These are phyloP conservation scores for Gila robusta DNA, from an alignment of 2,797 vertebrate species.

Conservation along the genomic window DNA sequence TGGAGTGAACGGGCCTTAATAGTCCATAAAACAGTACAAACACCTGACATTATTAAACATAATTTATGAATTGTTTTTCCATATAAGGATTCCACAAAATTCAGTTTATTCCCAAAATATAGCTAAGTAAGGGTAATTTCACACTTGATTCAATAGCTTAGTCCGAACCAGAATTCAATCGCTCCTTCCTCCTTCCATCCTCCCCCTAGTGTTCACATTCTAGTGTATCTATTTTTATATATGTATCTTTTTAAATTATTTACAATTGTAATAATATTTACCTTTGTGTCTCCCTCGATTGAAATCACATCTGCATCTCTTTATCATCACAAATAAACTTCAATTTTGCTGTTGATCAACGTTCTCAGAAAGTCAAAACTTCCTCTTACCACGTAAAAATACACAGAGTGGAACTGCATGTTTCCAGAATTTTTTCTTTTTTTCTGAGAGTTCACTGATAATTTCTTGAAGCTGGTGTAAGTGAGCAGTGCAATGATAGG, in stretches of 20 bases:
- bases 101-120: not conserved
- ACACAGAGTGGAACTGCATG: not conserved
- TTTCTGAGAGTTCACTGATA: not conserved
- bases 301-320: not conserved
- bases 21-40: not conserved
- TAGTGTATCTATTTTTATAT: not conserved
- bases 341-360: not conserved
- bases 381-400: not conserved
- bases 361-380: conserved; percentile 11
- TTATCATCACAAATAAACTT: not conserved
- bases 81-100: not conserved
- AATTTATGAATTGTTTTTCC: not conserved
- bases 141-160: not conserved
- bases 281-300: not conserved
- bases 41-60: not conserved
- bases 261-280: not conserved
- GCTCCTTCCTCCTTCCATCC: not conserved
- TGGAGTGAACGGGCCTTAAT: not conserved
- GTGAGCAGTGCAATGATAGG: not conserved
- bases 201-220: not conserved
- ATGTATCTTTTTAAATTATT: too few species aligned
- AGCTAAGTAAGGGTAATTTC: not conserved
- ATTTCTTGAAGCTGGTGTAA: not conserved
- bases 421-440: not conserved
- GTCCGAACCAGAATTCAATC: not conserved